Percentiles rank a stretch among this genome's conserved stretches.
phyloP scores from a whole-genome alignment of 2,113 vertebrate genomes.

The Melanerpes aurifrons region DNA sequence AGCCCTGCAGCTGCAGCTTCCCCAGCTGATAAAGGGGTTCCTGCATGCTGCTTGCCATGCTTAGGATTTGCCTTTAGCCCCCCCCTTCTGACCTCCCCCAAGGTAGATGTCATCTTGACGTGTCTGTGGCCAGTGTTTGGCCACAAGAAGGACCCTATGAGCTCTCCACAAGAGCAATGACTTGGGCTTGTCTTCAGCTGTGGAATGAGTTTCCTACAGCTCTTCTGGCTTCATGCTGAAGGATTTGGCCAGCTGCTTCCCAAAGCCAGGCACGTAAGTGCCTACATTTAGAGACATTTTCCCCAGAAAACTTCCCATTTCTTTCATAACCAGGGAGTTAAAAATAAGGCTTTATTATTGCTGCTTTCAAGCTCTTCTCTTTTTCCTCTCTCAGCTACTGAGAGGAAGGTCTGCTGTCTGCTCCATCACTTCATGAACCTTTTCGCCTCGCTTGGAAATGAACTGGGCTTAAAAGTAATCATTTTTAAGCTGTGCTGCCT shows the following conservation, averaged over 20 bases:
- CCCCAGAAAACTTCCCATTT: neutral
- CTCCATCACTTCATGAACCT: accelerated
- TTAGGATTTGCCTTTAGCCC: neutral
- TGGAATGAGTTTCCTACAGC: neutral
- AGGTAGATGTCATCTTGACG: neutral
- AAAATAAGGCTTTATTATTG: neutral
- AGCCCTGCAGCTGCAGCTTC: neutral
- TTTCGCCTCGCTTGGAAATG: neutral
- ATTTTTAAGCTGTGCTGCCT: neutral
- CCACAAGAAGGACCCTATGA: neutral
- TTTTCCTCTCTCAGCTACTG: accelerated
- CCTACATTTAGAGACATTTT: neutral
- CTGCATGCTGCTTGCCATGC: neutral
- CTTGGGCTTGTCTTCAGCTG: accelerated
- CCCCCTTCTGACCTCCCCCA: no score
- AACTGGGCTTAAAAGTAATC: neutral
- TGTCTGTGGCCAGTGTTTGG: neutral
- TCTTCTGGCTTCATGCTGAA: neutral
- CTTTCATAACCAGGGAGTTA: neutral
- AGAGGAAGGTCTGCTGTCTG: accelerated
- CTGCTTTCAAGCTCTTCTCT: neutral
- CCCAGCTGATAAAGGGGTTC: neutral
- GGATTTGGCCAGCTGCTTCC: neutral
- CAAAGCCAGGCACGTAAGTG: neutral
- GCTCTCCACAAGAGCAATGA: neutral